phyloP scores from a whole-genome alignment of 2,888 invertebrate genomes.

The Busseola fusca region DNA sequence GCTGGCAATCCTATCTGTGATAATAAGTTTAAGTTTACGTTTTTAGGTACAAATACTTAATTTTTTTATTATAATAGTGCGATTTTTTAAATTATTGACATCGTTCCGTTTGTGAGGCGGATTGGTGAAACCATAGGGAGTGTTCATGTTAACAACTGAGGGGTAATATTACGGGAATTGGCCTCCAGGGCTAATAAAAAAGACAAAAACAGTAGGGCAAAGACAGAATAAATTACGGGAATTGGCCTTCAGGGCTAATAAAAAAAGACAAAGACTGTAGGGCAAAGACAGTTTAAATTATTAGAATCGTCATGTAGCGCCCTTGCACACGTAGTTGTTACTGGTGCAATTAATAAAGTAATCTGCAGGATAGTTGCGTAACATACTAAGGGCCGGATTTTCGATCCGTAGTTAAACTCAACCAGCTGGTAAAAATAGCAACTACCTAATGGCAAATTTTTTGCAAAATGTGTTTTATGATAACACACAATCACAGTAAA shows the following conservation, averaged over 20 bases:
- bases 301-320: not conserved
- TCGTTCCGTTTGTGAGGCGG: not conserved
- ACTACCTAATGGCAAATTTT: too few species aligned
- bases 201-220: too few species aligned
- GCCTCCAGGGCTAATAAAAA: too few species aligned
- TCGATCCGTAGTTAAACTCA: too few species aligned
- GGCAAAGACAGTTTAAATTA: not conserved
- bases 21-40: constrained; percentile 63
- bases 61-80: constrained; percentile 20
- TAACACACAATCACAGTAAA: not conserved
- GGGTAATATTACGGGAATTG: too few species aligned
- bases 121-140: not conserved
- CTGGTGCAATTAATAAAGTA: not conserved
- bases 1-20: constrained; percentile 70
- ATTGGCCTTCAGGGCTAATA: too few species aligned
- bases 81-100: constrained; percentile 2
- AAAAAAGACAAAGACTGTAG: too few species aligned
- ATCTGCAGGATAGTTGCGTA: not conserved
- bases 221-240: too few species aligned
- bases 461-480: too few species aligned
- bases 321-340: not conserved
- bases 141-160: not conserved
- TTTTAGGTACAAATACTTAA: constrained; percentile 54
- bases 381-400: not conserved
- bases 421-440: too few species aligned